Conservation (phyloP, 2,888 invertebrate species). For the Noctuana brunneofusca region DNA sequence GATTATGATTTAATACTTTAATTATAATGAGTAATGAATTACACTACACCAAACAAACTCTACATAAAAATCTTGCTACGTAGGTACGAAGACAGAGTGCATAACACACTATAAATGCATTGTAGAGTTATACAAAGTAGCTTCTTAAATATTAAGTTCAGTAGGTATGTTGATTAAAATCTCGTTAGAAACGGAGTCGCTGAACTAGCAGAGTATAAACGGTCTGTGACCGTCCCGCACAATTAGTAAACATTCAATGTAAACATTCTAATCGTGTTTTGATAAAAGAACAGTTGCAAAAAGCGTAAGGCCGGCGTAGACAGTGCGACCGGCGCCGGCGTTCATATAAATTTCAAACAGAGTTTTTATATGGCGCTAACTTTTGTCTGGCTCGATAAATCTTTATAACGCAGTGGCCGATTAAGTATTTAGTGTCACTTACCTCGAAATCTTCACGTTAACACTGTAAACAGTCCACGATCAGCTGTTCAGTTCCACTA, state of each 20-base stretch:
- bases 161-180: not conserved
- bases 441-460: slow-evolving; percentile 26
- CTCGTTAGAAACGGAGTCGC: slow-evolving; percentile 12
- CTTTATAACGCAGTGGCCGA: not conserved
- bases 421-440: slow-evolving; percentile 1
- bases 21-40: no score
- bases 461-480: slow-evolving; percentile 33
- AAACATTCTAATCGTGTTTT: slow-evolving; percentile 30
- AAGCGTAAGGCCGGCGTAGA: slow-evolving; percentile 4
- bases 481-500: slow-evolving; percentile 32
- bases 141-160: no score
- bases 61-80: no score
- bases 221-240: not conserved
- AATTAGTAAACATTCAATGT: slow-evolving; percentile 29
- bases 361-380: not conserved
- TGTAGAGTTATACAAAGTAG: not conserved
- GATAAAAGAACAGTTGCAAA: slow-evolving; percentile 32
- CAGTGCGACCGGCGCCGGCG: slow-evolving; percentile 14
- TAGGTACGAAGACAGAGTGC: not conserved
- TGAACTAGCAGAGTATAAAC: not conserved
- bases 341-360: slow-evolving; percentile 11
- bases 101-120: no score
- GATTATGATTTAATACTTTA: no score
- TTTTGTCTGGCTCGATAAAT: not conserved
- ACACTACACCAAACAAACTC: no score